phyloP scores from a whole-genome alignment of 2,888 invertebrate species.

The Watsonalla cultraria region DNA sequence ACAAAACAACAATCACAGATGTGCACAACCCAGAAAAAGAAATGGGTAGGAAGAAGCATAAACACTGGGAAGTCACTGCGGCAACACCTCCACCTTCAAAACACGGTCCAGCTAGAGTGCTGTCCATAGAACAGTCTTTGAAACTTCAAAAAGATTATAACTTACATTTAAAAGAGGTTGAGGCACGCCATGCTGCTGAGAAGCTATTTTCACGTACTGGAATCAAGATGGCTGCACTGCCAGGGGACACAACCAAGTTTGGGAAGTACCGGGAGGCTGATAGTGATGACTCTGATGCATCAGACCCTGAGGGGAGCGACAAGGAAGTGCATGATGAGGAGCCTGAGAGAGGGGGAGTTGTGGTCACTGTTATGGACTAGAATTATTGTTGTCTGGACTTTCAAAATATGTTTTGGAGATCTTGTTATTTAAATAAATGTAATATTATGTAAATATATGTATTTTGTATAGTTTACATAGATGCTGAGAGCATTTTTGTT shows the following conservation, averaged over 20 bases:
- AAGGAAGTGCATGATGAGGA: slow-evolving; percentile 79
- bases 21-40: slow-evolving; percentile 78
- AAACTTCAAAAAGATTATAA: slow-evolving; percentile 75
- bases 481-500: too few relatives aligned
- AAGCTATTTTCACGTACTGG: slow-evolving; percentile 63
- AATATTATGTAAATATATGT: too few relatives aligned
- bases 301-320: slow-evolving; percentile 70
- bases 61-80: slow-evolving; percentile 81
- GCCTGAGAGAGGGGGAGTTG: slow-evolving; percentile 74
- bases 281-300: slow-evolving; percentile 54
- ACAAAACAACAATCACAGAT: slow-evolving; percentile 75
- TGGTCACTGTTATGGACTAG: slow-evolving; percentile 71
- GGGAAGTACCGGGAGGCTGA: slow-evolving; percentile 56
- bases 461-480: too few relatives aligned
- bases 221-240: slow-evolving; percentile 51
- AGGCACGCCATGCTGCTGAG: slow-evolving; percentile 77
- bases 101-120: slow-evolving; percentile 71
- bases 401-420: too few relatives aligned
- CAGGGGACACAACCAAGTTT: slow-evolving; percentile 47
- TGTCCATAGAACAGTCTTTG: slow-evolving; percentile 78
- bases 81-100: slow-evolving; percentile 80
- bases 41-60: slow-evolving; percentile 63
- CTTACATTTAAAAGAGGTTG: slow-evolving; percentile 63
- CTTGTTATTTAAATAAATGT: too few relatives aligned
- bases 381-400: background rate